A percentile compares a stretch with the other conserved stretches of the same genome.
phyloP scores from a whole-genome alignment of 64 coral and sea anemone genomes.

The Exaiptasia diaphana region DNA sequence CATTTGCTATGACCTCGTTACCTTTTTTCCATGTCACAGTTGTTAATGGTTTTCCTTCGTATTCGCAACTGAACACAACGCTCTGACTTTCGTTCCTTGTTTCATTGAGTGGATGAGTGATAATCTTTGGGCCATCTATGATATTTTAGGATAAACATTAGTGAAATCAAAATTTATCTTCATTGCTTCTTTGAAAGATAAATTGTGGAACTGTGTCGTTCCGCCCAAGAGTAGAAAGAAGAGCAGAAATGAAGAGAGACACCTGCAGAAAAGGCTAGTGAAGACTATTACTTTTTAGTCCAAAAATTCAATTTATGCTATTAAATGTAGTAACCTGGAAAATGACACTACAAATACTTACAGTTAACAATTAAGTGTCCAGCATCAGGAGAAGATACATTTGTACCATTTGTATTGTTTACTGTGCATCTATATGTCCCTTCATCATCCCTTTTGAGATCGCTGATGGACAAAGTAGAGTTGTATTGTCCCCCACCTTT shows the following conservation, averaged over 20 bases:
- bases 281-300: background rate
- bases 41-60: background rate
- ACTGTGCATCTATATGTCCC: conserved; percentile 3
- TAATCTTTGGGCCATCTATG: too few species aligned
- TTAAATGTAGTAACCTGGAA: background rate
- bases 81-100: background rate
- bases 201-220: background rate
- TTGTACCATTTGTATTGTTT: background rate
- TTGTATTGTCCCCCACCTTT: background rate
- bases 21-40: background rate
- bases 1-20: background rate
- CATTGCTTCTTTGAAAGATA: background rate
- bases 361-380: background rate
- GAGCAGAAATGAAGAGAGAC: background rate
- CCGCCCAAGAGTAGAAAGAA: background rate
- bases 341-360: too few species aligned
- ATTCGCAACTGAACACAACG: background rate
- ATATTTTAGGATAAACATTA: too few species aligned
- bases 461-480: background rate
- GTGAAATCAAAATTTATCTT: too few species aligned
- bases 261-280: background rate
- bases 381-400: background rate
- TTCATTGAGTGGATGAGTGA: background rate
- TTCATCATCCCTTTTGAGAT: background rate
- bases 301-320: background rate